These are phyloP conservation scores for Spizaetus ornatus DNA, from an alignment of 2,113 vertebrate species.

Conservation along the genomic window DNA sequence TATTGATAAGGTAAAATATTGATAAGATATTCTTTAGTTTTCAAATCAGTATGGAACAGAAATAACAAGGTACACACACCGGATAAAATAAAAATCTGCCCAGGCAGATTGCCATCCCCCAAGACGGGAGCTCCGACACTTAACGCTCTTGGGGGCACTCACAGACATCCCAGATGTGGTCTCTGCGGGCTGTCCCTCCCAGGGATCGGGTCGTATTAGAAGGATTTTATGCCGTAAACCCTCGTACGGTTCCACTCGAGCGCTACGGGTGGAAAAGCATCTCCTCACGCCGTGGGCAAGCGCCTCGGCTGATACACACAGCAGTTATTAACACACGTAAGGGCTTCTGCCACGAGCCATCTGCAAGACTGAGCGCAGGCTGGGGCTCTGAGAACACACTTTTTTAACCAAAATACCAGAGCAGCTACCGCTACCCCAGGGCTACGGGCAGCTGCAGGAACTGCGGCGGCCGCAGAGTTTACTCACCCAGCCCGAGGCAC, in stretches of 20 bases:
- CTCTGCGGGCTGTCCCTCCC: background rate
- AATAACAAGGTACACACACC: background rate
- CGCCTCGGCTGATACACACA: accelerated
- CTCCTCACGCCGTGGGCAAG: accelerated
- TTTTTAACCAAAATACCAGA: background rate
- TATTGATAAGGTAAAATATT: background rate
- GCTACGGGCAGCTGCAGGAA: background rate
- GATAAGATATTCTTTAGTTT: accelerated
- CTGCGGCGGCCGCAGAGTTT: accelerated
- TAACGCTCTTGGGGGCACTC: background rate
- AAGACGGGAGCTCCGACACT: background rate
- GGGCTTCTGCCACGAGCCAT: background rate
- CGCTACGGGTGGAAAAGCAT: background rate
- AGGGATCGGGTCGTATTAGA: accelerated
- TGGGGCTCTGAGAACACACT: background rate
- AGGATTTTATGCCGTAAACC: background rate
- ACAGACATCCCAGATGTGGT: accelerated
- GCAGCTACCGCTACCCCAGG: background rate
- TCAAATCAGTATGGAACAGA: accelerated
- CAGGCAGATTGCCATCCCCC: background rate
- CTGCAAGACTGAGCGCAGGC: background rate
- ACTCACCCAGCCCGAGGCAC: conserved; percentile 92
- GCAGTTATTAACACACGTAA: accelerated
- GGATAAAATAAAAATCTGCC: accelerated
- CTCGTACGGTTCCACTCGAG: accelerated